Evolutionary conservation across 1,140 invertebrate species (phyloP).

Genomic region (Brachionus manjavacas): DNA sequence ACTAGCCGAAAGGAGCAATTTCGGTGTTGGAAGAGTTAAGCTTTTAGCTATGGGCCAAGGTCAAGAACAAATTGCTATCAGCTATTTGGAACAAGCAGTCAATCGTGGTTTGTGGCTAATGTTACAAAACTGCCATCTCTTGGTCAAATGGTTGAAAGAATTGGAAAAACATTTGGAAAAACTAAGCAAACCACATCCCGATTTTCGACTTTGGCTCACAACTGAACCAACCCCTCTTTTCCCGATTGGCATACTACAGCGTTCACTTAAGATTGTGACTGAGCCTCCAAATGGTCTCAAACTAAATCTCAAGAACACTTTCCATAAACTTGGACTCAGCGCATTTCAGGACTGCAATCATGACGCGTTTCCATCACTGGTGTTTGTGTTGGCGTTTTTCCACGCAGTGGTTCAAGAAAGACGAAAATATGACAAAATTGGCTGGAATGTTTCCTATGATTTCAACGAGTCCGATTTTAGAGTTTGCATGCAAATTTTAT

Average conservation of each 20-base stretch:
- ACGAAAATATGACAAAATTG: conserved; percentile 82
- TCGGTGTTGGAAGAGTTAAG: conserved; percentile 69
- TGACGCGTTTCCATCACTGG: conserved; percentile 67
- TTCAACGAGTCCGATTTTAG: conserved; percentile 86
- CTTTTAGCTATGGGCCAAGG: conserved; percentile 81
- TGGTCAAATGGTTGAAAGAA: conserved; percentile 71
- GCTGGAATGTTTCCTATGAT: conserved; percentile 86
- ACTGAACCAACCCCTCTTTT: conserved; percentile 77
- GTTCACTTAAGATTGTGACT: conserved; percentile 78
- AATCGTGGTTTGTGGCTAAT: conserved; percentile 78
- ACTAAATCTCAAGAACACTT: conserved; percentile 79
- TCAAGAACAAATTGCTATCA: conserved; percentile 72
- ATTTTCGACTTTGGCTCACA: conserved; percentile 85
- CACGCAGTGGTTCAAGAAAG: conserved; percentile 81
- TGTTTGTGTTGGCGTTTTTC: conserved; percentile 81
- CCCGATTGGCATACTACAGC: conserved; percentile 79
- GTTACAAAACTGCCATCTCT: conserved; percentile 80
- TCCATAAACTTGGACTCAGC: conserved; percentile 71
- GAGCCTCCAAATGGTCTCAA: conserved; percentile 83
- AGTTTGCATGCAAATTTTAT: conserved; percentile 74
- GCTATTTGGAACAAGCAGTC: conserved; percentile 68
- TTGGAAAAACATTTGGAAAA: conserved; percentile 76
- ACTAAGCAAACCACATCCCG: conserved; percentile 72
- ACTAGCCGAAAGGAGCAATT: conserved; percentile 69
- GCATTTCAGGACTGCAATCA: conserved; percentile 69